A percentile compares a stretch with the other conserved stretches of the same genome.
These are phyloP conservation scores for Eulimnadia texana DNA, from an alignment of 1,140 invertebrate genomes.

Conservation along the genomic window DNA sequence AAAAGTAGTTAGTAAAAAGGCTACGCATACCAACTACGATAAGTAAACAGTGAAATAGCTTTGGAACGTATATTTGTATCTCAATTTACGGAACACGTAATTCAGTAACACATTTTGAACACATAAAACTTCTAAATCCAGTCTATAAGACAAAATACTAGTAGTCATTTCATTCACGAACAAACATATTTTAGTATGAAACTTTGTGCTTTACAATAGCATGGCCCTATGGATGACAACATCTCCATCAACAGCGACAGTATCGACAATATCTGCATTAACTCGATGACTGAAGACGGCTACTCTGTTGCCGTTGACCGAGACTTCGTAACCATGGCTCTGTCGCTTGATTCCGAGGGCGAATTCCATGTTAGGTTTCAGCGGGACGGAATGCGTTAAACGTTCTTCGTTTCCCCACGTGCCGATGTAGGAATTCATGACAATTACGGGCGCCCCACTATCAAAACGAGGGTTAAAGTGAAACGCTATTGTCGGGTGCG, in stretches of 20 bases:
- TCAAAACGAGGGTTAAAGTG: slow-evolving; percentile 49
- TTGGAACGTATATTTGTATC: too few species aligned
- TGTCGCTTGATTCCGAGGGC: neutral
- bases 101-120: too few species aligned
- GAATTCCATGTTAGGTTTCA: neutral
- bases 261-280: neutral
- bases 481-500: slow-evolving; percentile 42
- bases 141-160: too few species aligned
- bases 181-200: too few species aligned
- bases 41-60: too few species aligned
- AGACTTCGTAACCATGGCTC: neutral
- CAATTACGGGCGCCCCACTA: slow-evolving; percentile 25
- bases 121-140: too few species aligned
- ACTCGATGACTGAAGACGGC: neutral
- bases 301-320: neutral
- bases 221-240: neutral
- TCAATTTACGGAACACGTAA: too few species aligned
- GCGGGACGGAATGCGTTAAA: slow-evolving; percentile 8
- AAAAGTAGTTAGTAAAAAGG: too few species aligned
- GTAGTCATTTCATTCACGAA: too few species aligned
- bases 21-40: too few species aligned
- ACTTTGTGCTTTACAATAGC: too few species aligned
- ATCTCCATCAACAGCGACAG: neutral
- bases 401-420: slow-evolving; percentile 30
- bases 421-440: slow-evolving; percentile 33